A percentile compares a stretch with the other conserved stretches of the same genome.
phyloP scores from a whole-genome alignment of 2,797 vertebrate genomes.

The Sparidentex hasta region DNA sequence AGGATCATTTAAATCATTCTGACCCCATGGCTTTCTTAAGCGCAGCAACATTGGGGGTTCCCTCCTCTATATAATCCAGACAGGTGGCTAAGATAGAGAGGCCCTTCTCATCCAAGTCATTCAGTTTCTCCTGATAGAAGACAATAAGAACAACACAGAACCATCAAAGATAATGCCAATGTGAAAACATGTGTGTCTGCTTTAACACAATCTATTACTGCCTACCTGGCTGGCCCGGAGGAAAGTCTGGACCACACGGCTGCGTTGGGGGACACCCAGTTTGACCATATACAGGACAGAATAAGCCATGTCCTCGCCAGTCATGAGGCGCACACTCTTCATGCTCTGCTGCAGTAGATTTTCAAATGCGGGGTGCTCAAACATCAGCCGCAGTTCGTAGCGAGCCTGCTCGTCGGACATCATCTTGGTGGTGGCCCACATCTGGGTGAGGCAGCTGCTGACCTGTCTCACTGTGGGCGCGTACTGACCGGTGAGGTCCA shows the following conservation, averaged over 20 bases:
- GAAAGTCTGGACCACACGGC: conserved; percentile 89
- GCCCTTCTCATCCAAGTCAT: conserved; percentile 87
- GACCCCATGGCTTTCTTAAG: conserved; percentile 90
- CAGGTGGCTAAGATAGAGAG: conserved; percentile 88
- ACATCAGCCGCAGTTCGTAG: conserved; percentile 88
- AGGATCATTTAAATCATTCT: neutral
- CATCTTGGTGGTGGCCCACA: conserved; percentile 87
- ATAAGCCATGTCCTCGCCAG: conserved; percentile 76
- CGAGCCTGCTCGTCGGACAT: conserved; percentile 85
- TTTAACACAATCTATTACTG: fast-evolving
- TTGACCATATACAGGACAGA: conserved; percentile 86
- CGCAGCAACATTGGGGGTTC: conserved; percentile 83
- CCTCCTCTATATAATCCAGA: conserved; percentile 83
- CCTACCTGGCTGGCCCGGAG: conserved; percentile 90
- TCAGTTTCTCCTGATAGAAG: conserved; percentile 89
- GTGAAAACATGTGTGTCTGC: neutral
- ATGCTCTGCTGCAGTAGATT: conserved; percentile 84
- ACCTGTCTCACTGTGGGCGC: conserved; percentile 60
- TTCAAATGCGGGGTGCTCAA: conserved; percentile 86
- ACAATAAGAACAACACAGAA: conserved; percentile 25
- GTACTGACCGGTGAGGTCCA: conserved; percentile 82
- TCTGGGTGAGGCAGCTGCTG: conserved; percentile 81
- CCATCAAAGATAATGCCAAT: neutral
- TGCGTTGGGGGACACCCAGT: conserved; percentile 88
- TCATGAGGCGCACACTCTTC: conserved; percentile 73